Evolutionary conservation across 1,140 invertebrate species (phyloP).

Genomic region (Ridgeia piscesae): DNA sequence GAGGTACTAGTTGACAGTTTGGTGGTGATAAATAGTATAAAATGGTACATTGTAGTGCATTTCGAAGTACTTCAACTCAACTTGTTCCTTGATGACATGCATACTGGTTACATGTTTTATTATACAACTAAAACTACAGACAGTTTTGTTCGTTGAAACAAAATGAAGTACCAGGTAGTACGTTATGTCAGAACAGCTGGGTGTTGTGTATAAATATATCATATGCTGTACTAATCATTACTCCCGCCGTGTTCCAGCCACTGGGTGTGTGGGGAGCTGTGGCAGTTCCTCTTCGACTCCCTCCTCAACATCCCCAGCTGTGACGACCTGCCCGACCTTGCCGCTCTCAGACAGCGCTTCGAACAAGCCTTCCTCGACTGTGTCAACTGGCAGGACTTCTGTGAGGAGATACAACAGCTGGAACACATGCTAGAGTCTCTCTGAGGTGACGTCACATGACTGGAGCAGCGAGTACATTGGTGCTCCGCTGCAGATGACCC

Average conservation of each 20-base stretch:
- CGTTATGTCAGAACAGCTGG: too few species aligned
- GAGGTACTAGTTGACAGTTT: neutral
- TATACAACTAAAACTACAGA: too few species aligned
- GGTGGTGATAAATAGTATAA: too few species aligned
- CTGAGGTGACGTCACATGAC: neutral
- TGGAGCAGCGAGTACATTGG: neutral
- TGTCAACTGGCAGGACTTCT: neutral
- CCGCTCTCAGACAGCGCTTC: slow-evolving; percentile 24
- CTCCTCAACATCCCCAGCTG: slow-evolving; percentile 51
- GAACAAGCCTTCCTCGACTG: neutral
- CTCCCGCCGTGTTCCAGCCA: slow-evolving; percentile 33
- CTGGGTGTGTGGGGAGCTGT: slow-evolving; percentile 41
- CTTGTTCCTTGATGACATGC: too few species aligned
- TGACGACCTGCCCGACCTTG: slow-evolving; percentile 47
- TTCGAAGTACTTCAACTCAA: too few species aligned
- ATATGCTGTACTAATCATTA: too few species aligned
- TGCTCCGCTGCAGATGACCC: neutral
- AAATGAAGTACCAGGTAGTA: too few species aligned
- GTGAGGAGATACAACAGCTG: neutral
- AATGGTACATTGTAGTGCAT: too few species aligned
- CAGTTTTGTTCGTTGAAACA: too few species aligned
- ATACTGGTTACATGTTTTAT: too few species aligned
- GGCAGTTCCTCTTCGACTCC: slow-evolving; percentile 48
- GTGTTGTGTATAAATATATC: too few species aligned
- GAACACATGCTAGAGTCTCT: neutral